These are phyloP conservation scores for Lydus trimaculatus DNA, from an alignment of 2,888 invertebrate genomes.

Conservation along the genomic window DNA sequence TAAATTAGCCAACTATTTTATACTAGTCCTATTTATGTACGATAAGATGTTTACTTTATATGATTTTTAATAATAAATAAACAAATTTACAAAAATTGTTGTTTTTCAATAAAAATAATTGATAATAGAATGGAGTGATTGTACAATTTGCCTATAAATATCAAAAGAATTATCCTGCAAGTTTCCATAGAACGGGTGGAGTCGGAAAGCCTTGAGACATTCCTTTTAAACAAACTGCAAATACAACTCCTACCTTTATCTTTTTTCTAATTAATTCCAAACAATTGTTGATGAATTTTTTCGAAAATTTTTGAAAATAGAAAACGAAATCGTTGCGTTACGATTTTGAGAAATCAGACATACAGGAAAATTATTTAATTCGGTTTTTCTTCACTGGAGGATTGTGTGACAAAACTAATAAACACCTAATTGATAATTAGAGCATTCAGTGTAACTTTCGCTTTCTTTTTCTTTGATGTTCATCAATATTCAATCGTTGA, in stretches of 20 bases:
- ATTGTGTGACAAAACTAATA: not conserved
- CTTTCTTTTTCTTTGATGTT: conserved; percentile 19
- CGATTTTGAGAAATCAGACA: too few species aligned
- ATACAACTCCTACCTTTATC: conserved; percentile 39
- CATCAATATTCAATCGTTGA: not conserved
- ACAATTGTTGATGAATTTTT: conserved; percentile 40
- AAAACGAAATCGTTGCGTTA: not conserved
- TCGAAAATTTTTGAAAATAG: conserved; percentile 7
- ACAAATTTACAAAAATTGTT: conserved; percentile 6
- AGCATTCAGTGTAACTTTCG: conserved; percentile 21
- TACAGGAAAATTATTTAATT: too few species aligned
- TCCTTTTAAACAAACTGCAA: conserved; percentile 38
- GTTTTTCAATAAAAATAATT: not conserved
- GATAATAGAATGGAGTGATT: not conserved
- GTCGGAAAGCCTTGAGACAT: conserved; percentile 52
- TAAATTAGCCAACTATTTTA: not conserved
- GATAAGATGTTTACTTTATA: conserved; percentile 6
- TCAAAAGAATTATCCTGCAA: not conserved
- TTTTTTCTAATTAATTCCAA: too few species aligned
- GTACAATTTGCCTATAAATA: not conserved
- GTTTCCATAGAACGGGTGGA: conserved; percentile 44
- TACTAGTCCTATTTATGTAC: conserved; percentile 11
- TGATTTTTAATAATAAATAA: conserved; percentile 8
- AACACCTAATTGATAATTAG: not conserved
- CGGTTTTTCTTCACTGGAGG: not conserved